A percentile compares a stretch with the other conserved stretches of the same genome.
phyloP scores from a whole-genome alignment of 2,797 vertebrate genomes.

The Alfaro cultratus region DNA sequence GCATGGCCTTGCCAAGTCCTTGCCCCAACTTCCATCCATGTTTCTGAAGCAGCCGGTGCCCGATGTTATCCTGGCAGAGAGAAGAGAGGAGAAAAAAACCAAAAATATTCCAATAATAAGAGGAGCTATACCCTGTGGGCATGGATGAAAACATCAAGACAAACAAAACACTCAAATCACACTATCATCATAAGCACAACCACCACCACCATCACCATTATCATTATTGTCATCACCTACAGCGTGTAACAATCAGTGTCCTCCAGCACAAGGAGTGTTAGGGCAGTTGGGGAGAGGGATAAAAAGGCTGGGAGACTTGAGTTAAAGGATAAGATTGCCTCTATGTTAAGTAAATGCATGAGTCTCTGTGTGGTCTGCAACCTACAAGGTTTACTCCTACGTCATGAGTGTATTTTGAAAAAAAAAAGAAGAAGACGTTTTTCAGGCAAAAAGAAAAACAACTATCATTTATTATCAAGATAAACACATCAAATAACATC shows the following conservation, averaged over 20 bases:
- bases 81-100: slow-evolving; percentile 94
- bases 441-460: slow-evolving; percentile 45
- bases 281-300: slow-evolving; percentile 44
- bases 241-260: slow-evolving; percentile 79
- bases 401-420: slow-evolving; percentile 38
- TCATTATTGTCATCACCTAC: slow-evolving; percentile 76
- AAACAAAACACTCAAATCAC: slow-evolving; percentile 74
- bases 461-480: slow-evolving; percentile 45
- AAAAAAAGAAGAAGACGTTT: slow-evolving; percentile 20
- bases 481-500: slow-evolving; percentile 69
- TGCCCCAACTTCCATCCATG: slow-evolving; percentile 99
- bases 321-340: slow-evolving; percentile 53
- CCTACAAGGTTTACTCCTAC: slow-evolving; percentile 50
- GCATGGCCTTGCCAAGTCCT: slow-evolving; percentile 97
- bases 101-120: slow-evolving; percentile 99
- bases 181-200: slow-evolving; percentile 77
- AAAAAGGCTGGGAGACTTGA: slow-evolving; percentile 50
- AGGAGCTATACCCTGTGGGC: slow-evolving; percentile 88
- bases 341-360: slow-evolving; percentile 57
- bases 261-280: slow-evolving; percentile 73
- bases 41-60: slow-evolving; percentile 99
- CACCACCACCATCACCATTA: slow-evolving; percentile 74
- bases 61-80: slow-evolving; percentile 99
- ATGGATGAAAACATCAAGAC: slow-evolving; percentile 65
- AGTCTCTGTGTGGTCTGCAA: slow-evolving; percentile 61